Conservation (phyloP, 2,797 vertebrate genomes). For the Otolemur crassicaudatus region DNA sequence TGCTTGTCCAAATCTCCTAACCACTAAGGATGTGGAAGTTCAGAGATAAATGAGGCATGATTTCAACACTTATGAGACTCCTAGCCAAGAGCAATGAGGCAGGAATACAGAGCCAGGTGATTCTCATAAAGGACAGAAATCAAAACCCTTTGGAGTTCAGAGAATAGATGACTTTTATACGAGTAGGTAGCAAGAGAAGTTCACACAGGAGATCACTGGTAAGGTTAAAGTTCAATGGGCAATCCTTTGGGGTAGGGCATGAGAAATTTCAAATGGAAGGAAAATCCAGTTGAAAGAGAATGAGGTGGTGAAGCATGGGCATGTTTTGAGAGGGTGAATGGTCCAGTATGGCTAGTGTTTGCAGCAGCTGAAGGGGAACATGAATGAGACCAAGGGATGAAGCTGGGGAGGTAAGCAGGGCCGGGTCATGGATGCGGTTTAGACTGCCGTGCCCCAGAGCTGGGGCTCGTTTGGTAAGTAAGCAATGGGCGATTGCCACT, state of each 20-base stretch:
- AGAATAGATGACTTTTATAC: neutral
- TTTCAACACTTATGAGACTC: neutral
- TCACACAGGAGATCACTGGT: neutral
- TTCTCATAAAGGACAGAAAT: neutral
- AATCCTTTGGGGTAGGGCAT: neutral
- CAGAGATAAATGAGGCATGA: neutral
- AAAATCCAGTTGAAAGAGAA: neutral
- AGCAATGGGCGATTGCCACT: neutral
- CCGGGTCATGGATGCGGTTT: no score
- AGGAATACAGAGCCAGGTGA: neutral
- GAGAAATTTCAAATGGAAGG: neutral
- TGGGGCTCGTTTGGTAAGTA: neutral
- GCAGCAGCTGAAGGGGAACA: neutral
- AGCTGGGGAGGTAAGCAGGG: neutral
- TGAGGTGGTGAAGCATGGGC: neutral
- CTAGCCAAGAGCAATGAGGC: neutral
- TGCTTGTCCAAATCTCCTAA: neutral
- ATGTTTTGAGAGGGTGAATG: neutral
- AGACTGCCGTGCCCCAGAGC: neutral
- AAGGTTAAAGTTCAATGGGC: neutral
- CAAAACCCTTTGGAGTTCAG: slow-evolving; percentile 9
- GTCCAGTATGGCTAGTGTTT: neutral
- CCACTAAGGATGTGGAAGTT: neutral
- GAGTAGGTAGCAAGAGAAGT: neutral
- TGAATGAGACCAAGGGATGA: neutral